Conservation (phyloP, 1,140 invertebrate species). For the Sarcophaga peregrina region DNA sequence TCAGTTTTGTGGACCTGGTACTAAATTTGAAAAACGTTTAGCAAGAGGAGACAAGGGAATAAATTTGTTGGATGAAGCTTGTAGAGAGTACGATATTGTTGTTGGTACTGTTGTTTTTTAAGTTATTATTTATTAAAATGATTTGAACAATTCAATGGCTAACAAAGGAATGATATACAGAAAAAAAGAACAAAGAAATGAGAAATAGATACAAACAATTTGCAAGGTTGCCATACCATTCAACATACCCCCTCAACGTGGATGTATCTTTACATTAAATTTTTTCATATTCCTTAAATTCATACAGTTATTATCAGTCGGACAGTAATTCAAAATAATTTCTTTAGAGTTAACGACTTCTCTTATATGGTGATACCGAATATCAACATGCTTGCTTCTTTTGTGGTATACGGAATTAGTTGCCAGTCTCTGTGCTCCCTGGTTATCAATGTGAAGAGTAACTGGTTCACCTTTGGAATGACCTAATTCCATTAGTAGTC, state of each 20-base stretch:
- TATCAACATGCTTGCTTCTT: slow-evolving; percentile 2
- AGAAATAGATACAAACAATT: neutral
- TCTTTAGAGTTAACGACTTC: neutral
- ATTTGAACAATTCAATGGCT: no score
- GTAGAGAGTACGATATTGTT: slow-evolving; percentile 68
- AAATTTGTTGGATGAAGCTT: slow-evolving; percentile 66
- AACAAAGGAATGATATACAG: no score
- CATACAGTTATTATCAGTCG: slow-evolving; percentile 26
- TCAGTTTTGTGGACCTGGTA: slow-evolving; percentile 65
- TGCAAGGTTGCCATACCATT: neutral
- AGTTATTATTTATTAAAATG: no score
- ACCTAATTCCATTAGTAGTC: slow-evolving; percentile 30
- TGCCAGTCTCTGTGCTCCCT: neutral
- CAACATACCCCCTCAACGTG: slow-evolving; percentile 35
- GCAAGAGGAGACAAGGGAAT: slow-evolving; percentile 64
- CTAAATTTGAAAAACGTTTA: slow-evolving; percentile 56
- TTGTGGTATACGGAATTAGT: slow-evolving; percentile 19
- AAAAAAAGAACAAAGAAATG: no score
- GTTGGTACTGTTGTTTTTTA: no score
- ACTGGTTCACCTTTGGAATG: slow-evolving; percentile 14
- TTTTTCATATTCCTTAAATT: slow-evolving; percentile 10
- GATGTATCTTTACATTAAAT: slow-evolving; percentile 15
- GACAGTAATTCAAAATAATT: slow-evolving; percentile 5
- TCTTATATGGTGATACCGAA: neutral
- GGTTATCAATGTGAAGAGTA: slow-evolving; percentile 1